Percentiles rank a stretch among this genome's conserved stretches.
These are phyloP conservation scores for Fregetta grallaria DNA, from an alignment of 2,113 vertebrate species.

Conservation along the genomic window DNA sequence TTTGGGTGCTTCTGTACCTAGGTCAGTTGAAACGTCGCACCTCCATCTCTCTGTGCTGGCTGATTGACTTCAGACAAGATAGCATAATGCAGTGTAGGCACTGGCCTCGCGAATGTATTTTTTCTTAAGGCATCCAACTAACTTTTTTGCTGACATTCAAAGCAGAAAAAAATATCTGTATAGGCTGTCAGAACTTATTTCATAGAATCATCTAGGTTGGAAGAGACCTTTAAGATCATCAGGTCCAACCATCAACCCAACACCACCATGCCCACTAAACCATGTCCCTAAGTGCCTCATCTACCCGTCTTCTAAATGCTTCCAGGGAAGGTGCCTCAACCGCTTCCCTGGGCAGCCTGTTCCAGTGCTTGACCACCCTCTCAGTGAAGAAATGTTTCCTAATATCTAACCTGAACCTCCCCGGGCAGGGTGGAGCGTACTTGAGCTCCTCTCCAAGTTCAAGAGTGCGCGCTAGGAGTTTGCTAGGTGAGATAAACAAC, in stretches of 20 bases:
- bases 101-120: neutral
- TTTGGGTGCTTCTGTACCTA: neutral
- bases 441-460: neutral
- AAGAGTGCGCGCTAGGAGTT: neutral
- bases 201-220: too few relatives aligned
- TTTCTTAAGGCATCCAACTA: neutral
- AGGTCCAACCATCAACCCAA: too few relatives aligned
- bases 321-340: too few relatives aligned
- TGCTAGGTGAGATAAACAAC: neutral
- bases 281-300: too few relatives aligned
- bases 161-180: neutral
- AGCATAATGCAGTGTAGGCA: neutral
- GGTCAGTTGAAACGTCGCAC: neutral
- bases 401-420: too few relatives aligned
- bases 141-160: neutral
- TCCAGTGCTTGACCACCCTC: too few relatives aligned
- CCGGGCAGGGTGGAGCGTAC: neutral
- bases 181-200: neutral
- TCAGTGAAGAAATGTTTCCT: too few relatives aligned
- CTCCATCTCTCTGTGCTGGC: neutral
- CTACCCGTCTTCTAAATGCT: too few relatives aligned
- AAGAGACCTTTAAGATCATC: too few relatives aligned
- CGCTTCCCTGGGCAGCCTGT: too few relatives aligned
- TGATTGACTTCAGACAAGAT: neutral
- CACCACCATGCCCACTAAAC: too few relatives aligned